These are phyloP conservation scores for Crotalus viridis DNA, from an alignment of 2,113 vertebrate species.

Conservation along the genomic window DNA sequence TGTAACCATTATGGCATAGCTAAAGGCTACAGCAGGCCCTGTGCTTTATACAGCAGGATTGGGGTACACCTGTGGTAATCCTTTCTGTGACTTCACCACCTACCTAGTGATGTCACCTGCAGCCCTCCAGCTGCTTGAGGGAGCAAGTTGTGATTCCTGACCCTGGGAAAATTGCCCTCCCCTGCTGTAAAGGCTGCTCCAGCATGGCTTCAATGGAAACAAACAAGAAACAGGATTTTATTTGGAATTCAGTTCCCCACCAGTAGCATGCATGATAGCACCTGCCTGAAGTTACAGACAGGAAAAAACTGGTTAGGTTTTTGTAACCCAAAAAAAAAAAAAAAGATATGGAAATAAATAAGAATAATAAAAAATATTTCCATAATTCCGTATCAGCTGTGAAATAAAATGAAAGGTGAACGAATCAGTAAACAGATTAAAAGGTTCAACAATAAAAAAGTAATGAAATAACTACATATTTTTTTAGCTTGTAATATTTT, in stretches of 20 bases:
- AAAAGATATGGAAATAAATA: background rate
- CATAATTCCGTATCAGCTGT: background rate
- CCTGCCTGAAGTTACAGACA: background rate
- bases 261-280: background rate
- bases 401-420: background rate
- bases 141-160: background rate
- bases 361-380: background rate
- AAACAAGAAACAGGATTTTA: slow-evolving; percentile 5
- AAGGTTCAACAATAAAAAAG: background rate
- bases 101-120: background rate
- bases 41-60: background rate
- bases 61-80: background rate
- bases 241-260: background rate
- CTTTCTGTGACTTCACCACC: background rate
- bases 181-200: background rate
- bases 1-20: background rate
- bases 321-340: too few relatives aligned
- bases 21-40: background rate
- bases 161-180: background rate
- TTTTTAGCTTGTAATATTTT: background rate
- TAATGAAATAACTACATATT: background rate
- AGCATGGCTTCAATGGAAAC: background rate
- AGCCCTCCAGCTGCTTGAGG: background rate
- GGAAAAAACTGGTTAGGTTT: background rate
- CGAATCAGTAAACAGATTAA: background rate